Conservation (phyloP, 2,797 vertebrate species). For the Lagodon rhomboides region DNA sequence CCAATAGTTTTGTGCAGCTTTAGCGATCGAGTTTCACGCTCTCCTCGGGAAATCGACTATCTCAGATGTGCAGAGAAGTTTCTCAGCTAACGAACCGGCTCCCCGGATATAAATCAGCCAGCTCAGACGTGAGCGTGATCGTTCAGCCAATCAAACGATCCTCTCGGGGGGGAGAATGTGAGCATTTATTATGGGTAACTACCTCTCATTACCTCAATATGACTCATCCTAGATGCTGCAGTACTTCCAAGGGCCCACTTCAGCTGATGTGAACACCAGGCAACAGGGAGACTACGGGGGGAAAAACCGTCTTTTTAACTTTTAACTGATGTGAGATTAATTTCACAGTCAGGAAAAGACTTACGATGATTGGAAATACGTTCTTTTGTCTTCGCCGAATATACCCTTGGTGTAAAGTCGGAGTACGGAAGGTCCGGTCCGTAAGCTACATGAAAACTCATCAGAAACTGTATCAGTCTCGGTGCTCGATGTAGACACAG, state of each 20-base stretch:
- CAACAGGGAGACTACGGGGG: conserved; percentile 3
- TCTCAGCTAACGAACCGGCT: conserved; percentile 39
- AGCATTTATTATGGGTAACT: conserved; percentile 76
- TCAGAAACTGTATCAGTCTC: conserved; percentile 13
- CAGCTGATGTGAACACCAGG: conserved; percentile 57
- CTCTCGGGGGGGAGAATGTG: conserved; percentile 60
- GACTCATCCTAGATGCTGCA: conserved; percentile 77
- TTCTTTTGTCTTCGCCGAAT: conserved; percentile 10
- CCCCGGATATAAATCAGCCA: conserved; percentile 56
- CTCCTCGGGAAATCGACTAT: conserved; percentile 48
- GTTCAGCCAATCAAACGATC: conserved; percentile 64
- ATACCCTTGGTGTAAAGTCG: neutral
- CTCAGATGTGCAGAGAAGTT: conserved; percentile 34
- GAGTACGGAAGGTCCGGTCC: conserved; percentile 7
- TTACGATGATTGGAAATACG: conserved; percentile 3
- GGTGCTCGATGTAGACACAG: conserved; percentile 34
- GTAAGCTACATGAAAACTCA: conserved; percentile 26
- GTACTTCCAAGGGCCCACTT: conserved; percentile 43
- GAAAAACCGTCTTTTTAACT: conserved; percentile 22
- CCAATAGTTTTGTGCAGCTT: conserved; percentile 13
- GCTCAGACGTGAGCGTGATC: conserved; percentile 65
- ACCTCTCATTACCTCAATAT: conserved; percentile 76
- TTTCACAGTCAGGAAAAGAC: conserved; percentile 26
- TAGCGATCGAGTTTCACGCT: conserved; percentile 21
- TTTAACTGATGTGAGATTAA: conserved; percentile 21